Percentiles rank a stretch among this genome's conserved stretches.
Conservation (phyloP, 2,113 vertebrate genomes). For the Tragelaphus imberbis region DNA sequence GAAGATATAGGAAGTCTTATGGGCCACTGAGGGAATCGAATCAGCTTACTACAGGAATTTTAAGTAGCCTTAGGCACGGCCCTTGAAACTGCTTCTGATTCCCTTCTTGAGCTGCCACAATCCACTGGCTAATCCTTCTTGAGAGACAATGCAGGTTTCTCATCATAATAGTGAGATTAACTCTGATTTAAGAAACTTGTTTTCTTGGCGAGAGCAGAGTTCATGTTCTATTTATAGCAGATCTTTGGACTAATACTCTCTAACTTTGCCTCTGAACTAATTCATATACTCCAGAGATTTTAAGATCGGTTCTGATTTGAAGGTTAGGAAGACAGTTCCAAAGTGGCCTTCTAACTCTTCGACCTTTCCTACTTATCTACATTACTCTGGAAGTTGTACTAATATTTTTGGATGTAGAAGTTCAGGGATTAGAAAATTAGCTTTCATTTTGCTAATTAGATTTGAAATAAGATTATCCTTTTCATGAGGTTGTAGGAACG, state of each 20-base stretch:
- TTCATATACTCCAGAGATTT: not conserved
- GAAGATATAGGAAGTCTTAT: not conserved
- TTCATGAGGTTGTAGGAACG: not conserved
- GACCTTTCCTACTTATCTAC: not conserved
- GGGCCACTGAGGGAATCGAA: not conserved
- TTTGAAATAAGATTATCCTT: conserved; percentile 27
- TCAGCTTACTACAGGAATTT: not conserved
- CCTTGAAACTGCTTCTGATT: not conserved
- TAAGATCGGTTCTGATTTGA: not conserved
- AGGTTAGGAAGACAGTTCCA: not conserved
- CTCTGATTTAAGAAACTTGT: not conserved
- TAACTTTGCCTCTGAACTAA: not conserved
- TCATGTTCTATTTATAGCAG: conserved; percentile 1
- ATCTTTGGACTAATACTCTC: not conserved
- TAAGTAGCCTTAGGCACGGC: not conserved
- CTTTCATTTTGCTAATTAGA: conserved; percentile 11
- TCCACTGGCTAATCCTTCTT: not conserved
- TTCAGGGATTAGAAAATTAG: not conserved
- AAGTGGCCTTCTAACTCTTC: not conserved
- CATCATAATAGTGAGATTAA: not conserved
- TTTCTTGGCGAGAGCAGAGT: not conserved
- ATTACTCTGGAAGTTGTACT: not conserved
- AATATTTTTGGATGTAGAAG: not conserved
- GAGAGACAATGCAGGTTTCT: not conserved
- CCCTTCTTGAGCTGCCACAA: not conserved